Evolutionary conservation across 2,888 invertebrate species (phyloP).

Genomic region (Epiperipatus broadwayi): DNA sequence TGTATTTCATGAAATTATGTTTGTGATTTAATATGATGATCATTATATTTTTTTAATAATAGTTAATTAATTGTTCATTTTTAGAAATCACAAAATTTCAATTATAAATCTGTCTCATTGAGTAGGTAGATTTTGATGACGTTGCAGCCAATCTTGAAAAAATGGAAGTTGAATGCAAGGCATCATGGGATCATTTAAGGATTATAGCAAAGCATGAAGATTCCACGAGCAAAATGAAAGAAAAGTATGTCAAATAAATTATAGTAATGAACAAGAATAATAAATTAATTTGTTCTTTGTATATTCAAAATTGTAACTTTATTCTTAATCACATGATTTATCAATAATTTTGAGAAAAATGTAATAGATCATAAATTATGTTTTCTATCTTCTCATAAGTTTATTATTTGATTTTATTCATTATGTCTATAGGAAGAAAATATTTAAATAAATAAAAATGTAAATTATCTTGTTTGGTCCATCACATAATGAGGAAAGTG

Average conservation of each 20-base stretch:
- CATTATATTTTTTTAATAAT: not conserved
- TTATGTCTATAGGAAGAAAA: too few species aligned
- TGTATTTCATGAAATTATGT: too few species aligned
- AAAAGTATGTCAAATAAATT: conserved; percentile 57
- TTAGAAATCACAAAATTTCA: not conserved
- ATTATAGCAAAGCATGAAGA: conserved; percentile 86
- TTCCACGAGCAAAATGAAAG: conserved; percentile 50
- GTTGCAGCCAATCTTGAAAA: conserved; percentile 61
- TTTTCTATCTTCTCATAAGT: too few species aligned
- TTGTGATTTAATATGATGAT: too few species aligned
- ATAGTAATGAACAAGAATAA: not conserved
- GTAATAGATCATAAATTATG: too few species aligned
- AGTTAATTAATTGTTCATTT: not conserved
- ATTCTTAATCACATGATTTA: too few species aligned
- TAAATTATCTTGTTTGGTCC: too few species aligned
- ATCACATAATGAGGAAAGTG: too few species aligned
- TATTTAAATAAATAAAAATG: too few species aligned
- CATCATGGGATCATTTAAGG: conserved; percentile 88
- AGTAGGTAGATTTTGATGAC: conserved; percentile 87
- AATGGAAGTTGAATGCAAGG: conserved; percentile 86
- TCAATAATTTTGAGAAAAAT: too few species aligned
- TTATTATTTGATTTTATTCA: too few species aligned
- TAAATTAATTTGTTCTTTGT: not conserved
- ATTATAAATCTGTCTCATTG: too few species aligned
- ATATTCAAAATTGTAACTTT: not conserved